Evolutionary conservation across 2,888 invertebrate species (phyloP).

Genomic region (Aquatica leii): DNA sequence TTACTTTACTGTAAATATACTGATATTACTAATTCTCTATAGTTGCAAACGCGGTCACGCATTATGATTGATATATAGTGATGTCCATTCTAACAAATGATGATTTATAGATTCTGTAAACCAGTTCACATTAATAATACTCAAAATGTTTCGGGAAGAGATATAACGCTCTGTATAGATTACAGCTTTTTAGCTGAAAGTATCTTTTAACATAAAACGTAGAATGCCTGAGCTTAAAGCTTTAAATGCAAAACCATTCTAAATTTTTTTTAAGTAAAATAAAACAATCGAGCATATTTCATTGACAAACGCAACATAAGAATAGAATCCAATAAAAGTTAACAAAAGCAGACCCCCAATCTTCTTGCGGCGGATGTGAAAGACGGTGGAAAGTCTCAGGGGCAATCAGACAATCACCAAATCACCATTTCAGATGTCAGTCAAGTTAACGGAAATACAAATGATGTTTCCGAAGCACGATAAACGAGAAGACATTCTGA

Average conservation of each 20-base stretch:
- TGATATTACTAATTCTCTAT: not conserved
- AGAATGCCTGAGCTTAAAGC: too few relatives aligned
- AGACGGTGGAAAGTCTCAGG: conserved; percentile 46
- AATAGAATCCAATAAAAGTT: conserved; percentile 51
- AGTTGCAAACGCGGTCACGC: conserved; percentile 42
- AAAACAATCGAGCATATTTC: conserved; percentile 26
- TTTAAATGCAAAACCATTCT: too few relatives aligned
- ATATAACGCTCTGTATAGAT: conserved; percentile 27
- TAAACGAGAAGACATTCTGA: conserved; percentile 29
- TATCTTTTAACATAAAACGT: not conserved
- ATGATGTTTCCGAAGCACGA: conserved; percentile 42
- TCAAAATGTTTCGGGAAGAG: conserved; percentile 42
- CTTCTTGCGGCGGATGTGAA: conserved; percentile 48
- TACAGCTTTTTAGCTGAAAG: conserved; percentile 14
- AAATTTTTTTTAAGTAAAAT: too few relatives aligned
- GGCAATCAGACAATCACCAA: conserved; percentile 49
- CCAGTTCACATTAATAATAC: conserved; percentile 46
- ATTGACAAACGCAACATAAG: conserved; percentile 47
- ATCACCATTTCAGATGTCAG: conserved; percentile 50
- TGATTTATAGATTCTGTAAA: conserved; percentile 45
- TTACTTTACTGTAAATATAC: too few relatives aligned
- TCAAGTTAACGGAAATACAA: conserved; percentile 46
- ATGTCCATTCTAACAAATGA: conserved; percentile 41
- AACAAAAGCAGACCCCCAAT: conserved; percentile 48
- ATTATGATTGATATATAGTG: conserved; percentile 45